A percentile compares a stretch with the other conserved stretches of the same genome.
phyloP scores from a whole-genome alignment of 2,888 invertebrate genomes.

The Argyresthia albistria region DNA sequence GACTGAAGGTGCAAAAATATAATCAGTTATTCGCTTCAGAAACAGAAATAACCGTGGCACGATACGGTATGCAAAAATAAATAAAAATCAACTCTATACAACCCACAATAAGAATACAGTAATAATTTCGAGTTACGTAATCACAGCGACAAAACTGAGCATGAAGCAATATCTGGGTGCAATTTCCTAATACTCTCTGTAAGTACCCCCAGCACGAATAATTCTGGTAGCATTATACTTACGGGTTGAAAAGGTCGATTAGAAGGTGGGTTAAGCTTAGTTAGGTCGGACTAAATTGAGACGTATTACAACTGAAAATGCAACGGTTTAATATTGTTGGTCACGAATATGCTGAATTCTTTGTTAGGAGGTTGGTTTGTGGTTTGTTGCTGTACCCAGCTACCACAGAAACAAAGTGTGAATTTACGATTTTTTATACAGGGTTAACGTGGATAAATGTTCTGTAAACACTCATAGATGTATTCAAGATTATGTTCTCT shows the following conservation, averaged over 20 bases:
- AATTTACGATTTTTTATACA: too few species aligned
- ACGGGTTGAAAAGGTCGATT: not conserved
- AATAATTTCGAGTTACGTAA: not conserved
- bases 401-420: too few species aligned
- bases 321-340: not conserved
- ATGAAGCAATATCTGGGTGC: not conserved
- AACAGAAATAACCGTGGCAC: too few species aligned
- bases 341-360: not conserved
- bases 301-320: not conserved
- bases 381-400: too few species aligned
- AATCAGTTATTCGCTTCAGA: too few species aligned
- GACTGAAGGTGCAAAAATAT: too few species aligned
- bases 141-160: not conserved
- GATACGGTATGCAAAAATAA: too few species aligned
- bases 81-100: too few species aligned
- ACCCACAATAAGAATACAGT: too few species aligned
- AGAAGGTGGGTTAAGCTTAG: not conserved
- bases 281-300: slow-evolving; percentile 1
- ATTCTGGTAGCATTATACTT: not conserved
- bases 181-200: not conserved
- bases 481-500: too few species aligned
- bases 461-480: too few species aligned
- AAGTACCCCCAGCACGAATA: slow-evolving; percentile 1
- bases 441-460: too few species aligned
- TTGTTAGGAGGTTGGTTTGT: not conserved